Evolutionary conservation across 1,140 invertebrate genomes (phyloP).

Genomic region (Pararge aegeria): DNA sequence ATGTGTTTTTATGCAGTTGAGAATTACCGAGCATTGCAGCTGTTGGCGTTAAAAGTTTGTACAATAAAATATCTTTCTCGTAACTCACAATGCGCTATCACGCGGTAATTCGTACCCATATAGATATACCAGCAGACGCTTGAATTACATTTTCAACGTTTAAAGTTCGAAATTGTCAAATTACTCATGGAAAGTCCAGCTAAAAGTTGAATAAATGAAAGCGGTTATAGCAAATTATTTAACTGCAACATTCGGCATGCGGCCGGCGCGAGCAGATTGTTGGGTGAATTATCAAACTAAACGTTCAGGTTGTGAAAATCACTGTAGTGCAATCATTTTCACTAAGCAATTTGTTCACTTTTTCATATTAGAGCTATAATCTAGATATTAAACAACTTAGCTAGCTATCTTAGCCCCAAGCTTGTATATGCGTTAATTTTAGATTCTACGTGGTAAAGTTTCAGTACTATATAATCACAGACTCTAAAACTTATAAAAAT

Average conservation of each 20-base stretch:
- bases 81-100: conserved; percentile 29
- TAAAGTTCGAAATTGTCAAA: conserved; percentile 42
- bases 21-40: conserved; percentile 29
- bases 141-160: conserved; percentile 29
- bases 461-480: too few species aligned
- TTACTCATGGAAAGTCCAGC: conserved; percentile 53
- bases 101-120: conserved; percentile 22
- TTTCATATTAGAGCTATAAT: too few species aligned
- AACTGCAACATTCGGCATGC: conserved; percentile 69
- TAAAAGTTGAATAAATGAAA: conserved; percentile 69
- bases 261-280: conserved; percentile 50
- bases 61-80: conserved; percentile 46
- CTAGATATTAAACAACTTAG: too few species aligned
- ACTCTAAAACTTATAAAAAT: too few species aligned
- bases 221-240: conserved; percentile 74
- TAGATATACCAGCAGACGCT: conserved; percentile 32
- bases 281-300: conserved; percentile 33
- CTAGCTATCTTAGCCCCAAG: too few species aligned
- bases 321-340: background rate
- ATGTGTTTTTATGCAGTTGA: conserved; percentile 26
- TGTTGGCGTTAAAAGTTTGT: conserved; percentile 51
- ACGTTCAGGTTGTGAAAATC: background rate
- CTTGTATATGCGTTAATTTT: too few species aligned
- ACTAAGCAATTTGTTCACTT: background rate
- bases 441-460: too few species aligned